phyloP scores from a whole-genome alignment of 2,113 vertebrate genomes.

The Chionodraco myersi region DNA sequence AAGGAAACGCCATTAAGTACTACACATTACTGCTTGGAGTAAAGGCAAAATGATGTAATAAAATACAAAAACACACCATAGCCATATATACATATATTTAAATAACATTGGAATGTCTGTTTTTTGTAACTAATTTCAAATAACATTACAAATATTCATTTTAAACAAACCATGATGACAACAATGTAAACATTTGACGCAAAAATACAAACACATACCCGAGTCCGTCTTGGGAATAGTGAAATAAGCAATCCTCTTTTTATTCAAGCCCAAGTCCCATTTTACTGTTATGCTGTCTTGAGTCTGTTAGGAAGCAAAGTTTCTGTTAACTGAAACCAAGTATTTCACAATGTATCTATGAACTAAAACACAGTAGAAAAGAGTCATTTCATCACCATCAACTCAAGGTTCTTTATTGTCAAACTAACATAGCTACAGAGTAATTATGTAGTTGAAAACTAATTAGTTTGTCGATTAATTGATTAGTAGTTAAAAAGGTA shows the following conservation, averaged over 20 bases:
- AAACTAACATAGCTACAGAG: too few relatives aligned
- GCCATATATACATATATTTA: background rate
- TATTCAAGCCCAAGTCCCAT: slow-evolving; percentile 97
- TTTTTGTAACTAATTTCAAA: background rate
- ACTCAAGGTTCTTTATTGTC: too few relatives aligned
- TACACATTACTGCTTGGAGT: background rate
- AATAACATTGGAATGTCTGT: background rate
- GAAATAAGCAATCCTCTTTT: slow-evolving; percentile 98
- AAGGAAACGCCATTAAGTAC: background rate
- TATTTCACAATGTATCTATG: background rate
- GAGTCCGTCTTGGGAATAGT: slow-evolving; percentile 96
- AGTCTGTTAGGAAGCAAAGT: slow-evolving; percentile 81
- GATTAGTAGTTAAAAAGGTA: background rate
- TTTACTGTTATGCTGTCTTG: slow-evolving; percentile 97
- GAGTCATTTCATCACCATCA: too few relatives aligned
- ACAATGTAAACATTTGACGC: background rate
- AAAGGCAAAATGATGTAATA: too few relatives aligned
- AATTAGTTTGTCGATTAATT: background rate
- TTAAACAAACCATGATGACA: background rate
- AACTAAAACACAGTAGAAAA: background rate
- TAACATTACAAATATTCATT: background rate
- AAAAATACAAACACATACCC: slow-evolving; percentile 82
- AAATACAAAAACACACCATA: background rate
- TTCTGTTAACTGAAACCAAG: background rate
- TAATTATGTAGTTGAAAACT: too few relatives aligned